phyloP scores from a whole-genome alignment of 2,113 vertebrate species.

The Centrocercus urophasianus region DNA sequence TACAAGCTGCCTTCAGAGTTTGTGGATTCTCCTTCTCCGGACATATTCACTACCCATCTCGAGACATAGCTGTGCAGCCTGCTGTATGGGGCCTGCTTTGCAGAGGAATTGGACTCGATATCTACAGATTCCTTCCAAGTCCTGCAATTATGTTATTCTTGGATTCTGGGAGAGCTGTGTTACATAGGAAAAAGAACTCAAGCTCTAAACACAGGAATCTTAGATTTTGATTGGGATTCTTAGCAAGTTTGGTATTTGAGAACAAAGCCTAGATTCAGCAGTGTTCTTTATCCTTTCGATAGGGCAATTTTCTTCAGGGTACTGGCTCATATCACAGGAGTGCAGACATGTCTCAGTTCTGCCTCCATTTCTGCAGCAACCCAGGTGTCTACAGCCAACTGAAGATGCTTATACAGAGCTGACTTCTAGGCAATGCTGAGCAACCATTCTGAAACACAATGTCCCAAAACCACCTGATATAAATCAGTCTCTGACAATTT shows the following conservation, averaged over 20 bases:
- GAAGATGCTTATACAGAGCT: not conserved
- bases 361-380: not conserved
- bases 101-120: too few species aligned
- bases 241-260: conserved; percentile 24
- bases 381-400: not conserved
- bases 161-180: not conserved
- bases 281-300: not conserved
- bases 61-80: too few species aligned
- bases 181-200: not conserved
- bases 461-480: not conserved
- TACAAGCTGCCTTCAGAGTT: too few species aligned
- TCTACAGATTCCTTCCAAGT: too few species aligned
- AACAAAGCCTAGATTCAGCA: not conserved
- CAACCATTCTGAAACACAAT: not conserved
- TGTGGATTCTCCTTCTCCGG: too few species aligned
- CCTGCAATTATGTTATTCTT: too few species aligned
- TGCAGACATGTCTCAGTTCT: not conserved
- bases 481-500: not conserved
- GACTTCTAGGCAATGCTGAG: not conserved
- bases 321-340: not conserved
- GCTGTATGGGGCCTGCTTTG: too few species aligned
- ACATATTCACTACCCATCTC: too few species aligned
- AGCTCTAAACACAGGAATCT: not conserved
- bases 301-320: not conserved
- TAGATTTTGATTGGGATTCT: conserved; percentile 54